Base-by-base conservation (phyloP, 2,797 vertebrate genomes). In the Holocentrus rufus region DNA sequence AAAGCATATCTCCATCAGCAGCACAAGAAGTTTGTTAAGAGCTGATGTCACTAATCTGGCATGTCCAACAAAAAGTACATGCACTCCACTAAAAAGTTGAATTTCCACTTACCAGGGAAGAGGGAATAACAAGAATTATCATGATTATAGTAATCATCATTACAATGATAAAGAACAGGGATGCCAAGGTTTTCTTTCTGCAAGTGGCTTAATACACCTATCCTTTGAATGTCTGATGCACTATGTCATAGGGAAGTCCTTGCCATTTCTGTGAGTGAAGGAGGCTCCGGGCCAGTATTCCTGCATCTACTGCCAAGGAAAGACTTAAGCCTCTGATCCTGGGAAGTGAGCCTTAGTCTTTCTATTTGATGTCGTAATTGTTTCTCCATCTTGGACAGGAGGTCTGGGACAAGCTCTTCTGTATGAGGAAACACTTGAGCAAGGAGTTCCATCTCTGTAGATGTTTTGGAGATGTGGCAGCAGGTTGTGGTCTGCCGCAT, bases 401-500 rank as follows among this genome's bases (percentile, higher is more conserved):
- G 77, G 79, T 84, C 73, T 85, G 77, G 85, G 77, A 76, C 52
- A 20, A 72, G 78, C 70, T 82, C 71, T 69, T 79, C 49, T 47
- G 72, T 47, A 58, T 34, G 56, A 63, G 70, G 76, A 80, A 82
- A 79, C 76, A 67, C 74, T 84, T 46, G 54, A 83, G 81, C 3
- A 20, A 39, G 20, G 65, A 84, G 72, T 81, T 84, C 69, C 73
- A 82, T 85, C 81, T 81, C 79, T 74, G 72, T 68, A 59, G 76
- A 86, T 72, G 81, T 90, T 88, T 83, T 87, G 79, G 73, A 91
- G 86, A 87, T 88, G 88, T 84, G 85, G 81, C 81, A 85, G 80
- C 82, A 89, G 86, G 89, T 88, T 91, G 82, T 84, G 86, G 82
- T 89, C 85, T 82, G 78, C 72, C 82, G 88, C 90, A 92, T 89